Evolutionary conservation across 1,140 invertebrate species (phyloP).

Genomic region (Coboldia fuscipes): DNA sequence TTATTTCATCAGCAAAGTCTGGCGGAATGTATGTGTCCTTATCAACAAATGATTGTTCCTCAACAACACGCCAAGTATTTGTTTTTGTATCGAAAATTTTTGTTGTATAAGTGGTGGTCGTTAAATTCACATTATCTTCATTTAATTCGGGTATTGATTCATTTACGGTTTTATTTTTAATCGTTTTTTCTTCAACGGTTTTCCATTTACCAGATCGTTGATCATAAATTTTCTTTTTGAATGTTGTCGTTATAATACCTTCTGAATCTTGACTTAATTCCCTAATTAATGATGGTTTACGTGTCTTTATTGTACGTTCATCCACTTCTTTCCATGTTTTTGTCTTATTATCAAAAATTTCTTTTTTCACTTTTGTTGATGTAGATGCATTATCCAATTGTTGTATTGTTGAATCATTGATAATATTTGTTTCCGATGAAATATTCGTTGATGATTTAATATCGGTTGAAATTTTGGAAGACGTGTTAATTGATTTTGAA

Average conservation of each 20-base stretch:
- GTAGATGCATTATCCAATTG: no score
- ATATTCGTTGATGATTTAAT: no score
- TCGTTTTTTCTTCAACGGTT: constrained; percentile 17
- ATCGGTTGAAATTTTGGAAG: no score
- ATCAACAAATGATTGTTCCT: constrained; percentile 20
- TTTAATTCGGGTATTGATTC: constrained; percentile 15
- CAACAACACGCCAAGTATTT: constrained; percentile 18
- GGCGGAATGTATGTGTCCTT: constrained; percentile 18
- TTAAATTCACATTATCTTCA: constrained; percentile 22
- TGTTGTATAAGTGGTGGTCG: constrained; percentile 20
- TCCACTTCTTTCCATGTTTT: constrained; percentile 19
- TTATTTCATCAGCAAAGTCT: constrained; percentile 21
- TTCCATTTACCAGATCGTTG: constrained; percentile 18
- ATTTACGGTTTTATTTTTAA: constrained; percentile 14
- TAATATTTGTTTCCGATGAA: no score
- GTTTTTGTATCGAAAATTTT: constrained; percentile 20
- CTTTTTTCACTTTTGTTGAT: constrained; percentile 9
- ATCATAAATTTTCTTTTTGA: constrained; percentile 20
- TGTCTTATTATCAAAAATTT: constrained; percentile 19
- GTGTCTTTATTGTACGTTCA: constrained; percentile 8
- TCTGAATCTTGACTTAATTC: constrained; percentile 18
- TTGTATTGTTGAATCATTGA: no score
- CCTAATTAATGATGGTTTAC: constrained; percentile 14
- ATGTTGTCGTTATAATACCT: constrained; percentile 15
- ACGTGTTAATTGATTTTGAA: no score